phyloP scores from a whole-genome alignment of 2,113 vertebrate species.

The Burhinus oedicnemus region DNA sequence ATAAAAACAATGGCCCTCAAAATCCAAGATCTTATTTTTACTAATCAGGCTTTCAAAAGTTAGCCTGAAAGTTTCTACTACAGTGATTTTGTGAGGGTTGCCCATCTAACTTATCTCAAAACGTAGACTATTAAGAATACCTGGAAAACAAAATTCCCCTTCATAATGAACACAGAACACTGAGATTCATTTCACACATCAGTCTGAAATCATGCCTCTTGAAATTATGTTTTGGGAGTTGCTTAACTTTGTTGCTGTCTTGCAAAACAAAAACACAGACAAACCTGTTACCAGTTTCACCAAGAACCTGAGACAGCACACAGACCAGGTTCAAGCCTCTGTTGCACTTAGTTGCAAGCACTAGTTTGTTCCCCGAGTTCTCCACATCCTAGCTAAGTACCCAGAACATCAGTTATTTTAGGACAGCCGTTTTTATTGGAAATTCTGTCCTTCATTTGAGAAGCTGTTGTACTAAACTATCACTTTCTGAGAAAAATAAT shows the following conservation, averaged over 20 bases:
- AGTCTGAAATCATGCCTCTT: neutral
- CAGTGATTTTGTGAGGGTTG: neutral
- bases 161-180: neutral
- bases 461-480: neutral
- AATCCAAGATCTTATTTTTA: neutral
- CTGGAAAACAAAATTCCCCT: neutral
- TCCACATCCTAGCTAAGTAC: neutral
- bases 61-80: neutral
- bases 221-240: neutral
- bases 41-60: neutral
- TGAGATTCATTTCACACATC: neutral
- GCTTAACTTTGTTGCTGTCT: neutral
- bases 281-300: neutral
- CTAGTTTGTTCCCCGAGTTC: neutral
- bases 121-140: rapidly evolving
- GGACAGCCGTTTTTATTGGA: neutral
- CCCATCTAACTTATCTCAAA: neutral
- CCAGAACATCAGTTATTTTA: neutral
- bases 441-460: neutral
- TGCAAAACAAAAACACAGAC: neutral
- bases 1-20: neutral
- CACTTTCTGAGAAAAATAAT: neutral
- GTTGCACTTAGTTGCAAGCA: neutral
- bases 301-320: neutral
- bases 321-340: neutral